Evolutionary conservation across 2,888 invertebrate genomes (phyloP), one percentile per base, ranked within the genome.

Genomic region (Drosophila meridiana): DNA sequence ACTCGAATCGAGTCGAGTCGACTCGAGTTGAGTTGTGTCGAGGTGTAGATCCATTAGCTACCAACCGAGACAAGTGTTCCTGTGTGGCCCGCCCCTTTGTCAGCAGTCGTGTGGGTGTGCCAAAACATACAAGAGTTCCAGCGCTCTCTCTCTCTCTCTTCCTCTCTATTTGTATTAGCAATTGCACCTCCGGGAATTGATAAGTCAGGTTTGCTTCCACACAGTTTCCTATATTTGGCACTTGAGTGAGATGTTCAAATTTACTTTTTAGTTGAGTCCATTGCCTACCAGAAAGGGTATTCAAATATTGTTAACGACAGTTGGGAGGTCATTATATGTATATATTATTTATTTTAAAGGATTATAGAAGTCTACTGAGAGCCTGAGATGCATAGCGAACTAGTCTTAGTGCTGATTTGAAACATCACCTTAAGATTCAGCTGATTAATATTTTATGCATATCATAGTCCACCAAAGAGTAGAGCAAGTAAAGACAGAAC

Each of bases 21-120:
- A 67, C 68, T 69, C 74, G 36, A 36, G 36, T 11, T n/a, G 72
- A 83, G 84, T 11, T 72, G 68, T 69, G 70, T 69, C 76, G 78
- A 83, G 85, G 89, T 87, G 85, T 87, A 89, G 71, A 84, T 85
- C 89, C 89, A 84, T 84, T 84, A 84, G 83, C 87, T 89, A 84
- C 82, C 82, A 78, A 32, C 66, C 73, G 59, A 52, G 52, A 73
- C 78, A 78, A 78, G 81, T 81, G 78, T 57, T 63, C 59, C 57
- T 64, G 75, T 78, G 55, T 59, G 74, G 74, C 70, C 69, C 26
- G 55, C 47, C 20, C 14, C 52, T 64, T 48, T 48, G 53, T 42
- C 56, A 61, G 63, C 58, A 60, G 61, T 64, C 59, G 70, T 76
- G 67, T 77, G 73, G 72, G 78, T 62, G 81, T 78, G 77, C 53